A percentile compares a stretch with the other conserved stretches of the same genome.
These are phyloP conservation scores for Pachypsylla venusta DNA, from an alignment of 1,140 invertebrate species.

Conservation along the genomic window DNA sequence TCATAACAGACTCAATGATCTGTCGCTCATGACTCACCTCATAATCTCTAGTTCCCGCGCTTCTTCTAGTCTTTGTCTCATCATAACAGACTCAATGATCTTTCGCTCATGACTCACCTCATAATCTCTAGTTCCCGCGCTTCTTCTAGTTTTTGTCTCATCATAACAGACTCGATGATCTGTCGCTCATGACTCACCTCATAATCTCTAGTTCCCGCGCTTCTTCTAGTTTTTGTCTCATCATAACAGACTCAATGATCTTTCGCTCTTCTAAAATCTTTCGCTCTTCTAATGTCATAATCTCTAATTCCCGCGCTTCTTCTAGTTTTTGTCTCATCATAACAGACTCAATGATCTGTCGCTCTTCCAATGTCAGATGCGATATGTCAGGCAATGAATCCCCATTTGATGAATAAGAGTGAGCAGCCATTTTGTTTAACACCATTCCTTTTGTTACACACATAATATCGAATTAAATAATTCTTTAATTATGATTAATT, in stretches of 20 bases:
- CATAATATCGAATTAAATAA: background rate
- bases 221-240: slow-evolving; percentile 92
- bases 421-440: background rate
- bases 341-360: slow-evolving; percentile 92
- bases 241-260: slow-evolving; percentile 93
- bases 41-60: slow-evolving; percentile 91
- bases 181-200: slow-evolving; percentile 87
- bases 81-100: slow-evolving; percentile 92
- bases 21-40: slow-evolving; percentile 78
- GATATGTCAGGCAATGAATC: slow-evolving; percentile 86
- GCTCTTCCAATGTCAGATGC: slow-evolving; percentile 92
- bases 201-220: slow-evolving; percentile 87
- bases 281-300: slow-evolving; percentile 69
- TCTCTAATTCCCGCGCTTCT: slow-evolving; percentile 87
- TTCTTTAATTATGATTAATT: background rate
- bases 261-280: slow-evolving; percentile 89
- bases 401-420: no score
- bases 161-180: slow-evolving; percentile 93
- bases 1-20: slow-evolving; percentile 93
- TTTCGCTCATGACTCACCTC: slow-evolving; percentile 87
- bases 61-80: slow-evolving; percentile 82
- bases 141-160: slow-evolving; percentile 92
- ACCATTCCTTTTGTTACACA: slow-evolving; percentile 5
- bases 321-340: slow-evolving; percentile 92
- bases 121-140: slow-evolving; percentile 87